A percentile compares a stretch with the other conserved stretches of the same genome.
Conservation (phyloP, 2,797 vertebrate genomes). For the Stomatorhinus walkeri region DNA sequence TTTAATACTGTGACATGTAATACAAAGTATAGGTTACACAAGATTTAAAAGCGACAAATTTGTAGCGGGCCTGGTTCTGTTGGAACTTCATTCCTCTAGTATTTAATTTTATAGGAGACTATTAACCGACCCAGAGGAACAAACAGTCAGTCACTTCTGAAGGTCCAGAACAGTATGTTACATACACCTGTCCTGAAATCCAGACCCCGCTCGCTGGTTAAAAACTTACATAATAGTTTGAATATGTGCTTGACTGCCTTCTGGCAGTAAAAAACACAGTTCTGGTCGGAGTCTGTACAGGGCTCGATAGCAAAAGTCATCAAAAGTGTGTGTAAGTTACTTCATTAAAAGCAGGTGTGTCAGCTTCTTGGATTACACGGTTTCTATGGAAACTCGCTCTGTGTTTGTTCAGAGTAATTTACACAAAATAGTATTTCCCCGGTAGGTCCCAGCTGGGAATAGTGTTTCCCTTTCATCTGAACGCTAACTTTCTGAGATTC, state of each 20-base stretch:
- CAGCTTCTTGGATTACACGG: constrained; percentile 16
- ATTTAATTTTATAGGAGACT: neutral
- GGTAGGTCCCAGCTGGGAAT: neutral
- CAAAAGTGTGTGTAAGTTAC: constrained; percentile 4
- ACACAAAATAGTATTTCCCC: constrained; percentile 13
- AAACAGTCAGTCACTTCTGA: neutral
- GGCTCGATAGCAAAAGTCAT: neutral
- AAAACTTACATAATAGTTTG: neutral
- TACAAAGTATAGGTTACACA: neutral
- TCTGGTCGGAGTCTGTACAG: neutral
- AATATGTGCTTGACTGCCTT: neutral
- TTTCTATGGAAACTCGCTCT: constrained; percentile 14
- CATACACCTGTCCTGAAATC: neutral
- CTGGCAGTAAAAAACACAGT: neutral
- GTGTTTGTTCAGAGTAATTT: constrained; percentile 15
- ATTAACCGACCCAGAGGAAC: constrained; percentile 3
- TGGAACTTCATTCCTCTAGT: neutral
- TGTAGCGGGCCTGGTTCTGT: neutral
- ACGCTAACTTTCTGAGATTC: neutral
- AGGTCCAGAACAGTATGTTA: neutral
- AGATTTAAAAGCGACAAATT: neutral
- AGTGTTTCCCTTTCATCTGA: neutral
- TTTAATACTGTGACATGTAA: neutral
- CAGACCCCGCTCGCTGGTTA: neutral
- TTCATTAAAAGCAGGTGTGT: constrained; percentile 17